Conservation (phyloP, 2,113 vertebrate species). For the Pterocles burchelli region DNA sequence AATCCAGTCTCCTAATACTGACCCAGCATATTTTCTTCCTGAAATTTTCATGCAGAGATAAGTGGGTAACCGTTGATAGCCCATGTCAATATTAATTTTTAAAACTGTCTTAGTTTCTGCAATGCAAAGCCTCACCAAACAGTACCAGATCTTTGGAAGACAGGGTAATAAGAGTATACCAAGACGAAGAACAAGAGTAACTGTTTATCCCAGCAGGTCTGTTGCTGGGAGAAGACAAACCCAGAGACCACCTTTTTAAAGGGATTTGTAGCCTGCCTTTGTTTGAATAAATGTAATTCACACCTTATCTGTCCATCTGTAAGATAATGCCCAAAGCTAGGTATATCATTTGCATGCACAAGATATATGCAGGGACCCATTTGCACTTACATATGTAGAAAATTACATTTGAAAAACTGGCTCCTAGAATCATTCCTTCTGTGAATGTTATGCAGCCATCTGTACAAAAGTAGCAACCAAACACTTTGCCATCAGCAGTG, state of each 20-base stretch:
- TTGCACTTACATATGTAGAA: slow-evolving; percentile 58
- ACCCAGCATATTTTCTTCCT: neutral
- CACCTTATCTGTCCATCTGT: slow-evolving; percentile 44
- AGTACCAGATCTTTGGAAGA: neutral
- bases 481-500: slow-evolving; percentile 26
- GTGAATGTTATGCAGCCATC: slow-evolving; percentile 62
- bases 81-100: neutral
- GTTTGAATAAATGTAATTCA: slow-evolving; percentile 8
- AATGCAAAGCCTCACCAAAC: neutral
- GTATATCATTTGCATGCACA: slow-evolving; percentile 43
- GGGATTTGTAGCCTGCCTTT: neutral
- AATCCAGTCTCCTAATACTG: neutral
- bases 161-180: neutral
- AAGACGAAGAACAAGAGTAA: neutral
- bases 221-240: neutral
- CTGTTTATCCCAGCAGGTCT: neutral
- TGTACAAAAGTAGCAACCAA: slow-evolving; percentile 59
- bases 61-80: neutral
- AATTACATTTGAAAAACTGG: slow-evolving; percentile 65
- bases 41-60: neutral
- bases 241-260: neutral
- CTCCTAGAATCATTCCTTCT: slow-evolving; percentile 50
- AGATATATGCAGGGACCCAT: slow-evolving; percentile 35
- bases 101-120: neutral
- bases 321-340: slow-evolving; percentile 29